Evolutionary conservation across 2,888 invertebrate genomes (phyloP), one percentile per base, ranked within the genome.

Genomic region (Meiosimyza platycephala): DNA sequence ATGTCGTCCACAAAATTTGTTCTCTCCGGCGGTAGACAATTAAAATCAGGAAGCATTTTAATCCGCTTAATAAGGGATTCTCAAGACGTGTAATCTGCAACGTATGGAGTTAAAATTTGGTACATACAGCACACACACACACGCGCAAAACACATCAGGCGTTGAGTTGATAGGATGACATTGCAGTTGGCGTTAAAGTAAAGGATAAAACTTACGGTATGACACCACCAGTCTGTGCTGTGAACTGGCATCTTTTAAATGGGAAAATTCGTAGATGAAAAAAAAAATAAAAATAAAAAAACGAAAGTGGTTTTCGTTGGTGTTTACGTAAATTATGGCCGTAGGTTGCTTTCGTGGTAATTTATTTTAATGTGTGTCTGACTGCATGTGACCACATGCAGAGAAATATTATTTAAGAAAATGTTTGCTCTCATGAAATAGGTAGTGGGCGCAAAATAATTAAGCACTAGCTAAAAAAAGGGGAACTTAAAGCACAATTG

Each of bases 21-120:
- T 40, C 63, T n/a, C 70, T 52, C 62, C 70, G 63, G 54, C 22
- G 52, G 79, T 78, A 83, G 81, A 83, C 84, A 84, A 84, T 84
- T 84, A 84, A 84, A 85, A 85, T 82, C 85, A 83, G 84, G 84
- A 83, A 84, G 84, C 82, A 82, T 84, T 83, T 85, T 83, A 85
- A 85, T 84, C 84, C 84, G 84, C 84, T 85, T 85, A 85, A 84
- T 84, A 85, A 84, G 80, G 79, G 79, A 79, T 76, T 79, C 76
- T 77, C 75, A 75, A 75, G 73, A 75, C 65, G 72, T 52, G 52
- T n/a, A 63, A 40, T 40, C 40, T 40, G 9, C 40, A 40, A 40
- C 40, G 40, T 40, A 40, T 40, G 40, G 40, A 40, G 40, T 40
- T 9, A 40, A 40, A 40, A 9, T 6, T 40, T 40, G 1, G 40